Evolutionary conservation across 2,113 vertebrate genomes (phyloP).

Genomic region (Dicaeum eximium): DNA sequence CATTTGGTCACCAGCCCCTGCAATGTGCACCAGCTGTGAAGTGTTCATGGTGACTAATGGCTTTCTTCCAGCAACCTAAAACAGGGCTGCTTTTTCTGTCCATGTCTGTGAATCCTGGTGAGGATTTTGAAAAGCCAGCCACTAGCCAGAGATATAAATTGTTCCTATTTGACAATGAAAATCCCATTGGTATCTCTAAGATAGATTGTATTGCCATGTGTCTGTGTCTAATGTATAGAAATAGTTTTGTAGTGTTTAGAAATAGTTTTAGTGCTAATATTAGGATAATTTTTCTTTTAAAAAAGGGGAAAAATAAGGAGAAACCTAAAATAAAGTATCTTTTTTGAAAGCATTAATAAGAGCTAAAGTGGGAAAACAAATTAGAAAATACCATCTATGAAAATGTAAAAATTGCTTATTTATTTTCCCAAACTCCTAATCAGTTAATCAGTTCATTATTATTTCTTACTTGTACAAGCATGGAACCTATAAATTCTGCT

Average conservation of each 20-base stretch:
- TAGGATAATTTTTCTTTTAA: fast-evolving
- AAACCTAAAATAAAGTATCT: background rate
- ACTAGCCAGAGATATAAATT: background rate
- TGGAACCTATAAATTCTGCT: background rate
- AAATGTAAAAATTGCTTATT: background rate
- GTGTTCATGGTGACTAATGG: background rate
- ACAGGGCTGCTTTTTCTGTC: background rate
- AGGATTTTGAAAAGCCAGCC: background rate
- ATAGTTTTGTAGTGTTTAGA: background rate
- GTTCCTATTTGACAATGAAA: background rate
- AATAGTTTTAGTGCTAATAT: background rate
- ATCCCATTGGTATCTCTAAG: background rate
- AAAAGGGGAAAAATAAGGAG: background rate
- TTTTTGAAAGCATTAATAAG: background rate
- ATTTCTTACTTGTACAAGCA: background rate
- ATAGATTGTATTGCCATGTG: background rate
- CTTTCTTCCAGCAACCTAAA: constrained; percentile 12
- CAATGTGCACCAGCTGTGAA: background rate
- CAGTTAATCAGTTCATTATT: background rate
- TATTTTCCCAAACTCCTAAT: background rate
- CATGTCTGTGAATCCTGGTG: background rate
- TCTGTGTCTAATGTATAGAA: background rate
- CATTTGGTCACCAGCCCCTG: constrained; percentile 2
- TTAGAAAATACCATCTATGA: background rate
- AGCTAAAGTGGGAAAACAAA: background rate